Conservation (phyloP, 2,888 invertebrate species). For the Drosophila tripunctata region DNA sequence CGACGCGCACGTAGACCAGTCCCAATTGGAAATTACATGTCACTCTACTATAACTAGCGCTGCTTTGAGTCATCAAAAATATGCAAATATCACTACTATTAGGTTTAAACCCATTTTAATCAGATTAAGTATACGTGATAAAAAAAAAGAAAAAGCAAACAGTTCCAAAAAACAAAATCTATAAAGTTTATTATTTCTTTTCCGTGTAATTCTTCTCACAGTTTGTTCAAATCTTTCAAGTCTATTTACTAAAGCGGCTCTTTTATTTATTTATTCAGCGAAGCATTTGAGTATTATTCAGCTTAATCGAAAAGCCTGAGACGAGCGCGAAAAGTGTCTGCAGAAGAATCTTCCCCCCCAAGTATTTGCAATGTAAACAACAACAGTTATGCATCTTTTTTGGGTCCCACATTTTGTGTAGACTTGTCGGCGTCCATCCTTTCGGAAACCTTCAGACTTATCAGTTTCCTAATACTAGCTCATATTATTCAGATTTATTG, state of each 20-base stretch:
- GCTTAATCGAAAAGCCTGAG: constrained; percentile 26
- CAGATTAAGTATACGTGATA: constrained; percentile 2
- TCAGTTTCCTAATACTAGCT: constrained; percentile 6
- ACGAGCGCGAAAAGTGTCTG: neutral
- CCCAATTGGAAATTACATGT: constrained; percentile 38
- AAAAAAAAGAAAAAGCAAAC: neutral
- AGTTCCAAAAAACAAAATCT: neutral
- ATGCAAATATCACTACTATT: constrained; percentile 3
- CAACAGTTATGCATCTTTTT: no score
- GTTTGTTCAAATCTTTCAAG: constrained; percentile 13
- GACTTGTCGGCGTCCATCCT: constrained; percentile 29
- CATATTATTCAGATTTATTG: neutral
- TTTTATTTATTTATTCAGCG: constrained; percentile 42
- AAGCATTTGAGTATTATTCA: constrained; percentile 49
- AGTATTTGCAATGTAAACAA: constrained; percentile 9
- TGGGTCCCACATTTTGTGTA: constrained; percentile 4
- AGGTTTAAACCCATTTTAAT: constrained; percentile 2
- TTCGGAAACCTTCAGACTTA: neutral
- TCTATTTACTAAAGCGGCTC: constrained; percentile 44
- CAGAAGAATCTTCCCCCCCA: constrained; percentile 7
- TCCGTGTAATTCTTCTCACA: constrained; percentile 28
- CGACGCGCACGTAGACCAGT: constrained; percentile 61
- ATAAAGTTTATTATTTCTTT: constrained; percentile 15
- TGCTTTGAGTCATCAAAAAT: constrained; percentile 41
- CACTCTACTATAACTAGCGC: constrained; percentile 18